Percentiles rank a stretch among this genome's conserved stretches.
These are phyloP conservation scores for Micronycteris hirsuta DNA, from an alignment of 2,113 vertebrate species.

Conservation along the genomic window DNA sequence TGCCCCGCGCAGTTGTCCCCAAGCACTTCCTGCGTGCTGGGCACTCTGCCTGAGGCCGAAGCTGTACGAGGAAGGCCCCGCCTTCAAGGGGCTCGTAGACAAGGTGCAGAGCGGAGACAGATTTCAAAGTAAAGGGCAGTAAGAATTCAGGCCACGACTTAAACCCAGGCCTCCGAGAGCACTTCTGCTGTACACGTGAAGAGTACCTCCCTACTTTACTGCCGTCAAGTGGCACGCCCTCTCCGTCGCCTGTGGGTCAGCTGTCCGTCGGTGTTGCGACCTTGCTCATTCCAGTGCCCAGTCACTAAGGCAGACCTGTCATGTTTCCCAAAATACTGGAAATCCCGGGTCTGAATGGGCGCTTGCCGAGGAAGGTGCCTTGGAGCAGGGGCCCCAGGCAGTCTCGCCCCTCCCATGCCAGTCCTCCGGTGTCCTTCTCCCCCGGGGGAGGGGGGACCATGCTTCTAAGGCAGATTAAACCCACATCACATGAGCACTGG, in stretches of 20 bases:
- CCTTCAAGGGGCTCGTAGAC: neutral
- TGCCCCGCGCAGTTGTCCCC: neutral
- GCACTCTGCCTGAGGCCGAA: neutral
- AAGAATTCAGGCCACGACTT: neutral
- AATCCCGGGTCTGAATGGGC: neutral
- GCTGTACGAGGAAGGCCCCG: neutral
- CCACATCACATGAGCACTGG: neutral
- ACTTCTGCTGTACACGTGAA: no score
- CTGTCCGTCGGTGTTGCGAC: neutral
- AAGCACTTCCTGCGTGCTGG: accelerated
- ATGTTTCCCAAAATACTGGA: neutral
- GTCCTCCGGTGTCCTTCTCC: neutral
- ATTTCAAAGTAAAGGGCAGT: neutral
- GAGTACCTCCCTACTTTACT: neutral
- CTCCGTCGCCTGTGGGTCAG: neutral
- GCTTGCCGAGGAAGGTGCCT: neutral
- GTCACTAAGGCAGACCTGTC: neutral
- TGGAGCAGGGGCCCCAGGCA: neutral
- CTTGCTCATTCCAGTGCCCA: neutral
- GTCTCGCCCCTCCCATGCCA: neutral
- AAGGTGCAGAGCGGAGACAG: neutral
- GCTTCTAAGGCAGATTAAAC: neutral
- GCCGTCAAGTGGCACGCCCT: no score
- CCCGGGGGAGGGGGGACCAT: neutral
- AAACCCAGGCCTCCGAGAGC: neutral